These are phyloP conservation scores for Hippocampus kuda DNA, from an alignment of 2,797 vertebrate species.

Conservation along the genomic window DNA sequence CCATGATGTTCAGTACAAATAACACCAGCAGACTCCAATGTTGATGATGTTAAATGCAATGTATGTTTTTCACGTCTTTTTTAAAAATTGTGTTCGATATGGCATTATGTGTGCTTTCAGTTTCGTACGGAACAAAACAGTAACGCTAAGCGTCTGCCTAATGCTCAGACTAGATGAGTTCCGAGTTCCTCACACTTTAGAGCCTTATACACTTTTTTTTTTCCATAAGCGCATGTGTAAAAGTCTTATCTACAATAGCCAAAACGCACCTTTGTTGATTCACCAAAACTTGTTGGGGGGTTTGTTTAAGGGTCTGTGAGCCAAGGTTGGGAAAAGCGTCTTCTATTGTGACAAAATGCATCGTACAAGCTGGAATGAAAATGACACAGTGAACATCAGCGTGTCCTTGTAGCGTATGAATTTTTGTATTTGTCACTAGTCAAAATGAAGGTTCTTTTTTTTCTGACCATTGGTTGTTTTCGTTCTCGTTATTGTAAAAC, in stretches of 20 bases:
- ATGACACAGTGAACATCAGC: background rate
- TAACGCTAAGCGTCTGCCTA: background rate
- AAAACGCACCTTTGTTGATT: background rate
- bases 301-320: background rate
- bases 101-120: constrained; percentile 2
- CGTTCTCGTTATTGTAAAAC: background rate
- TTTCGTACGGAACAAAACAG: background rate
- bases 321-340: background rate
- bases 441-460: background rate
- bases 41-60: background rate
- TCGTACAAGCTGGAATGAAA: background rate
- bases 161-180: background rate
- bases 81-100: background rate
- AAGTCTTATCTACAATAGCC: background rate
- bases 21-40: constrained; percentile 1
- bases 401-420: background rate
- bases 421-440: background rate
- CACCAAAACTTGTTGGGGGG: background rate
- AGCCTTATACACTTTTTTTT: background rate
- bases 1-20: background rate
- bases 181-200: background rate
- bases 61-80: background rate
- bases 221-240: background rate
- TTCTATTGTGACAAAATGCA: background rate
- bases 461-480: background rate